A percentile compares a stretch with the other conserved stretches of the same genome.
These are phyloP conservation scores for Dendrolimus pini DNA, from an alignment of 2,888 invertebrate species.

Conservation along the genomic window DNA sequence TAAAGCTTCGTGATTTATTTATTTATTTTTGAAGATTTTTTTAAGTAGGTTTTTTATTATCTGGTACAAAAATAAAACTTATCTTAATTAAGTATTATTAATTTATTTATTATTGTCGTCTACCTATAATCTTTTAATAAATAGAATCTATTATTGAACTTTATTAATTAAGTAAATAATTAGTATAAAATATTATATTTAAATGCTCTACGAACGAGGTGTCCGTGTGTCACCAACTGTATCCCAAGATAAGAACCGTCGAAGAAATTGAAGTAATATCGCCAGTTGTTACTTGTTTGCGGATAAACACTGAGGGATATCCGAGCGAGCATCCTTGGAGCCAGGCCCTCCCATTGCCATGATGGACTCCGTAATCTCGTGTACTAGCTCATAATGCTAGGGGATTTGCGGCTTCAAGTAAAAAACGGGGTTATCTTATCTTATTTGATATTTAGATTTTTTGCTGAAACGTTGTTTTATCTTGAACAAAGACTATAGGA, in stretches of 20 bases:
- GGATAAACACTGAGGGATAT: constrained; percentile 36
- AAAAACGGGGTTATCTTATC: neutral
- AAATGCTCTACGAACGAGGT: neutral
- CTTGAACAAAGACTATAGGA: too few species aligned
- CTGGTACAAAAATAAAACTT: too few species aligned
- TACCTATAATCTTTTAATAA: too few species aligned
- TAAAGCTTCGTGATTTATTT: too few species aligned
- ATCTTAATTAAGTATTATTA: too few species aligned
- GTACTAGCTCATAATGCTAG: constrained; percentile 6
- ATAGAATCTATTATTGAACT: too few species aligned
- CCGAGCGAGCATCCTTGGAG: constrained; percentile 19
- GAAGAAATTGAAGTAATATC: constrained; percentile 55
- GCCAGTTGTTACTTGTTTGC: constrained; percentile 46
- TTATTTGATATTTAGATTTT: neutral
- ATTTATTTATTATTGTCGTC: too few species aligned
- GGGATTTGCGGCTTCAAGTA: neutral
- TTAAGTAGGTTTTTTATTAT: too few species aligned
- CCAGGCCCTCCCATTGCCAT: constrained; percentile 28
- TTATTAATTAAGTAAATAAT: too few species aligned
- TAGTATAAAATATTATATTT: too few species aligned
- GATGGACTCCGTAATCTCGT: constrained; percentile 42
- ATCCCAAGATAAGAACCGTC: constrained; percentile 44
- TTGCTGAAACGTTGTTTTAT: too few species aligned
- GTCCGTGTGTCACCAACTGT: constrained; percentile 24
- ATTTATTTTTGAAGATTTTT: too few species aligned